Base-by-base conservation (phyloP, 2,797 vertebrate genomes). In the Myoxocephalus aenaeus region DNA sequence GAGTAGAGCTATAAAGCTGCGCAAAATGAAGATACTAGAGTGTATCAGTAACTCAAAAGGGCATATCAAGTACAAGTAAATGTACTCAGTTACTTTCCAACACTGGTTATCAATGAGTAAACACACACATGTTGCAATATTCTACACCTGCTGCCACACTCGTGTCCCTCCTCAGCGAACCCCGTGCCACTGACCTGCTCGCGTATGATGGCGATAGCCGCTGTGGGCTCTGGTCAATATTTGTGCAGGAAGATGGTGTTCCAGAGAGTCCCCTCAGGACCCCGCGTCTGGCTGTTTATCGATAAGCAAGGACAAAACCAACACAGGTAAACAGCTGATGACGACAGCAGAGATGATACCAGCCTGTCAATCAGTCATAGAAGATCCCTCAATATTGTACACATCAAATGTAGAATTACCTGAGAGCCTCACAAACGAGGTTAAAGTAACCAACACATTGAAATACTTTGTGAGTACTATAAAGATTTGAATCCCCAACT, bases 211-310 rank as follows among this genome's bases (percentile, higher is more conserved):
- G 89, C 81, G 85, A 72, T 44, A 81, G 65, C 46, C 32, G 6
- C 53, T 54, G 51, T 73, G 27, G 29, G 32, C 65, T 48, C 40
- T 6, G 69, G 90, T 93, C 87, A 92, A 93, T 94, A 92, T 94
- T 93, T 93, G 84, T 75, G 73, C 62, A 56, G 77, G 29, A 74
- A 77, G 74, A 78, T 5, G 4, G 34, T 53, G 72, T 85, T 75
- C 80, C 75, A 86, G 53, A 68, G 65, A 48, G 77, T 82, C 70
- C 59, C 62, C n/a, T 73, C 71, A 75, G 77, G 83, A 70, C 80
- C 83, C 70, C 34, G 6, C 50, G 27, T 79, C 68, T 2, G n/a
- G 20, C 59, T 86, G 65, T 86, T 80, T 86, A 80, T 82, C 29
- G 70, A 77, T 81, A 71, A 81, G 51, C 63, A 67, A 46, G 68